Conservation (phyloP, 2,888 invertebrate species). For the Axea sp. region DNA sequence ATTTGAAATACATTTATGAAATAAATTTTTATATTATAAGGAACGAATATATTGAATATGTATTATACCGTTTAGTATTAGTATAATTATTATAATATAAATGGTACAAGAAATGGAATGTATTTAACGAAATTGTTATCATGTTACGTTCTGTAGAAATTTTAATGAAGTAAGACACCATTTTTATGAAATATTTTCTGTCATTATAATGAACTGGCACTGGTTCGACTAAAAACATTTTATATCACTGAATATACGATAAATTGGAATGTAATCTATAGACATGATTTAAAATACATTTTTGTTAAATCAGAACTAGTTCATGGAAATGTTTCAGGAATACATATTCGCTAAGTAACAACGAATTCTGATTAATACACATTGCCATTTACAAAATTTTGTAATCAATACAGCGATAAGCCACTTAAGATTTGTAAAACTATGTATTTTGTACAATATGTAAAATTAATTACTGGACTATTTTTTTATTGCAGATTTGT, state of each 20-base stretch:
- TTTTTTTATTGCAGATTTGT: neutral
- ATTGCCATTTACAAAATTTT: conserved; percentile 47
- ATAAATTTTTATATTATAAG: conserved; percentile 56
- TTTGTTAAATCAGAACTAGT: conserved; percentile 28
- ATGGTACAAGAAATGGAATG: conserved; percentile 5
- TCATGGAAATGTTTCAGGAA: neutral
- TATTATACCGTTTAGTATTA: conserved; percentile 24
- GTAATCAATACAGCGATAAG: conserved; percentile 16
- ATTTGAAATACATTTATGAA: conserved; percentile 52
- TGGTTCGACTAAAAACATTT: conserved; percentile 1
- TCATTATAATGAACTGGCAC: neutral
- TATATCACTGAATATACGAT: neutral
- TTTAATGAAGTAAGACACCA: too few relatives aligned
- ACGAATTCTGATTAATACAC: conserved; percentile 44
- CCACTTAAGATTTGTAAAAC: conserved; percentile 14
- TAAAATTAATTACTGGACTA: conserved; percentile 6
- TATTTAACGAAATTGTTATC: conserved; percentile 4
- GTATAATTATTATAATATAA: conserved; percentile 6
- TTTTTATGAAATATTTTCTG: neutral
- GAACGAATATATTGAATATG: conserved; percentile 34
- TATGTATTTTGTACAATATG: conserved; percentile 4
- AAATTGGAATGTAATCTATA: too few relatives aligned
- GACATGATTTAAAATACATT: too few relatives aligned
- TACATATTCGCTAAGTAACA: conserved; percentile 15
- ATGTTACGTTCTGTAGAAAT: conserved; percentile 26